Evolutionary conservation across 1,140 invertebrate species (phyloP).

Genomic region (Dolichoris vasculosae): DNA sequence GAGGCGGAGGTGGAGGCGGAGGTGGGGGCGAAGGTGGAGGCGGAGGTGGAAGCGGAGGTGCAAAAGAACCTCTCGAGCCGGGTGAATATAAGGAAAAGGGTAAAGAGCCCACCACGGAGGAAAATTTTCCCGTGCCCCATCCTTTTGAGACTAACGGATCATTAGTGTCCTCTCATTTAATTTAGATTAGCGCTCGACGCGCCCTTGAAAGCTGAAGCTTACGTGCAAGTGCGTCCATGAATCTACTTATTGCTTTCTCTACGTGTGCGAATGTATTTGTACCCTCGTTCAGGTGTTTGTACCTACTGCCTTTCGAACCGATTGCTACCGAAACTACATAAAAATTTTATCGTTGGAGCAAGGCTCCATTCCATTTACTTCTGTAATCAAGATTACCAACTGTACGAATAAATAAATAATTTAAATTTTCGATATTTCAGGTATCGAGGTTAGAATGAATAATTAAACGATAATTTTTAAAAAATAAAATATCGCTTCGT

Average conservation of each 20-base stretch:
- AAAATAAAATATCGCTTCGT: no score
- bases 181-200: constrained; percentile 61
- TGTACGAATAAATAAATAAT: no score
- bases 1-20: no score
- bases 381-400: no score
- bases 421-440: no score
- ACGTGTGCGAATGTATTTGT: no score
- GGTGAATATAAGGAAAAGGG: neutral
- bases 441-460: no score
- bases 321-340: neutral
- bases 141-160: constrained; percentile 63
- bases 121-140: neutral
- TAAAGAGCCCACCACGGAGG: neutral
- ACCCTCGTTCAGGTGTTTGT: neutral
- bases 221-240: neutral
- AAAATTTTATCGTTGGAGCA: neutral
- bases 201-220: constrained; percentile 11
- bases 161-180: constrained; percentile 66
- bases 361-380: no score
- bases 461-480: no score
- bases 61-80: neutral
- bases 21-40: no score
- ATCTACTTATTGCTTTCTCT: neutral
- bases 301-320: neutral
- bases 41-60: no score